A percentile compares a stretch with the other conserved stretches of the same genome.
Evolutionary conservation across 2,797 vertebrate species (phyloP).

Genomic region (Aphelocoma californica): DNA sequence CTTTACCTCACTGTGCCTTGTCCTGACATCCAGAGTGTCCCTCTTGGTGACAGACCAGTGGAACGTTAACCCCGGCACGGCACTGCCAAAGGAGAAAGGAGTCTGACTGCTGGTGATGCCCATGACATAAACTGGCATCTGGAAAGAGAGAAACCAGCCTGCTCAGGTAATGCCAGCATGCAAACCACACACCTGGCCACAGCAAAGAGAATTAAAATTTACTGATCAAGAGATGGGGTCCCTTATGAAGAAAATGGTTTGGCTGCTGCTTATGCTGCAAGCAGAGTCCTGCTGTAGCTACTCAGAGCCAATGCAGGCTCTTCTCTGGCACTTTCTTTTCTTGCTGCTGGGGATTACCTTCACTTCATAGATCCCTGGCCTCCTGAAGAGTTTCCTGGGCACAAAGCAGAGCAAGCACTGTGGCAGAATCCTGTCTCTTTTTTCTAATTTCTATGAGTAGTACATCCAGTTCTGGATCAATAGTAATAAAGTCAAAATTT

Average conservation of each 20-base stretch:
- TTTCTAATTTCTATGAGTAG: neutral
- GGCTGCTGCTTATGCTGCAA: no score
- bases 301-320: neutral
- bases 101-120: constrained; percentile 90
- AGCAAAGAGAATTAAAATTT: neutral
- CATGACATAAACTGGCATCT: constrained; percentile 96
- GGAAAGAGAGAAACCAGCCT: neutral
- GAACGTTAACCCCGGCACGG: constrained; percentile 86
- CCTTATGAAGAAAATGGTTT: neutral
- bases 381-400: neutral
- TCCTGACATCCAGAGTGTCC: constrained; percentile 87
- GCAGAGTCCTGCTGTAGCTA: neutral
- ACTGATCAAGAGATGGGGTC: neutral
- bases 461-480: neutral
- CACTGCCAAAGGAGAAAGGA: constrained; percentile 91
- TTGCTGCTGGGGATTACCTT: neutral
- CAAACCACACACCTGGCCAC: neutral
- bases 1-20: constrained; percentile 89
- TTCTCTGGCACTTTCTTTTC: neutral
- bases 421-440: neutral
- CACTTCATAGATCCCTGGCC: neutral
- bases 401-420: neutral
- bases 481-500: neutral
- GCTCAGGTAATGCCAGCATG: neutral
- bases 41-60: constrained; percentile 95